Conservation (phyloP, 64 coral and sea anemone genomes). For the Pocillopora damicornis region DNA sequence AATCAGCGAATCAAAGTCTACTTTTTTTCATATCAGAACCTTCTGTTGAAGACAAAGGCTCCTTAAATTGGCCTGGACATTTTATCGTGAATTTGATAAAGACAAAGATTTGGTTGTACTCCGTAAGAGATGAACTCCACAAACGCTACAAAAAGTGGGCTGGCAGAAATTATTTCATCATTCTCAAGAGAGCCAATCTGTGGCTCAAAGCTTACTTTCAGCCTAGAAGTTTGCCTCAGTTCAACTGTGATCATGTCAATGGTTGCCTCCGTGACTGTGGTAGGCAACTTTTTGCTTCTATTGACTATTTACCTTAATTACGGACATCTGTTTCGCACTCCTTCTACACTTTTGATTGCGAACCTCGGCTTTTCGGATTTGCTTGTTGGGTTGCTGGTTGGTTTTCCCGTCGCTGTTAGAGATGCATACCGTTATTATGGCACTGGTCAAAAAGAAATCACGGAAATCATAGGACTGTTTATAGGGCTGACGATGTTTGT, state of each 20-base stretch:
- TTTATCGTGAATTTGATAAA: not conserved
- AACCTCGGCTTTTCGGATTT: not conserved
- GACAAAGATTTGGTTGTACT: not conserved
- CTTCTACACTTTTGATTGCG: not conserved
- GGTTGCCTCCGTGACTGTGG: not conserved
- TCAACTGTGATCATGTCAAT: not conserved
- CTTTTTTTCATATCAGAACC: not conserved
- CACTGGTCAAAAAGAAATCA: not conserved
- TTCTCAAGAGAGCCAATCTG: not conserved
- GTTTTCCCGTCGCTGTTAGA: not conserved
- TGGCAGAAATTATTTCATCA: not conserved
- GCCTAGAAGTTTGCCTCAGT: not conserved
- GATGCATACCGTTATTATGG: not conserved
- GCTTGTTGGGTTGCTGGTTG: not conserved
- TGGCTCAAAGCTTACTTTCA: not conserved
- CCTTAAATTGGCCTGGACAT: not conserved
- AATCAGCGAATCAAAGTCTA: not conserved
- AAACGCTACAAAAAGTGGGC: not conserved
- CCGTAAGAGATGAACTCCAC: not conserved
- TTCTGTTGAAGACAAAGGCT: not conserved
- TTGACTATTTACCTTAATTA: not conserved
- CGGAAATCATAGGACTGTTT: not conserved
- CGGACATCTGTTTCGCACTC: not conserved
- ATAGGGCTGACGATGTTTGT: not conserved
- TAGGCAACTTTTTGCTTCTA: not conserved